Percentiles rank a stretch among this genome's conserved stretches.
phyloP scores from a whole-genome alignment of 92 coral and sea anemone species.

The Phenganax subtilis region DNA sequence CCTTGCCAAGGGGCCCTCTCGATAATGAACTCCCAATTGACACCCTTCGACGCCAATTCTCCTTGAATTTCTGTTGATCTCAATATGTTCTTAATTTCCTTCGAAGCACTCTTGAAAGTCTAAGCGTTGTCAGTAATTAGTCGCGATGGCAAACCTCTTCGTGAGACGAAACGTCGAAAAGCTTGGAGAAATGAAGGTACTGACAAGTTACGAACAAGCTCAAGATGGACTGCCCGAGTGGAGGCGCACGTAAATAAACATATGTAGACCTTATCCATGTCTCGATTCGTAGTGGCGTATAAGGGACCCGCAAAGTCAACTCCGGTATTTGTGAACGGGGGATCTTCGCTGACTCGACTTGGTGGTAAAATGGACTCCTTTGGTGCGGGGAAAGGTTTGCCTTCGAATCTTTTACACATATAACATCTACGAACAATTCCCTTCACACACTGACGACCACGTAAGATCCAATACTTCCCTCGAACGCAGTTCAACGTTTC shows the following conservation, averaged over 20 bases:
- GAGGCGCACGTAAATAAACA: constrained; percentile 23
- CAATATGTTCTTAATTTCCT: constrained; percentile 23
- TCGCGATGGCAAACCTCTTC: background rate
- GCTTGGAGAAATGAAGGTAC: constrained; percentile 2
- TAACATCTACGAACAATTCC: background rate
- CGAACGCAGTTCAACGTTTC: constrained; percentile 29
- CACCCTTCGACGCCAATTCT: background rate
- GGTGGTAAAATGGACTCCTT: constrained; percentile 15
- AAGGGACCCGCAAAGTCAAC: constrained; percentile 21
- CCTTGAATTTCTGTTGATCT: background rate
- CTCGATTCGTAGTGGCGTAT: constrained; percentile 1
- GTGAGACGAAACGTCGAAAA: constrained; percentile 2
- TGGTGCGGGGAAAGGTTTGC: constrained; percentile 3
- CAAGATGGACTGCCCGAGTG: constrained; percentile 18
- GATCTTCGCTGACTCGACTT: constrained; percentile 22
- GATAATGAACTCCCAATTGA: background rate
- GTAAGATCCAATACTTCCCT: background rate
- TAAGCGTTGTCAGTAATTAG: constrained; percentile 11
- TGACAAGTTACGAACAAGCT: constrained; percentile 10
- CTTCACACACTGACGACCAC: background rate
- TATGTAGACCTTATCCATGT: constrained; percentile 4
- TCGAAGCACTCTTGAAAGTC: constrained; percentile 32
- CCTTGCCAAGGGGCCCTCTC: constrained; percentile 26
- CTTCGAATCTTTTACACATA: constrained; percentile 15
- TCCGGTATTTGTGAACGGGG: constrained; percentile 14